phyloP scores from a whole-genome alignment of 2,113 vertebrate species.

The Leptocoma aspasia region DNA sequence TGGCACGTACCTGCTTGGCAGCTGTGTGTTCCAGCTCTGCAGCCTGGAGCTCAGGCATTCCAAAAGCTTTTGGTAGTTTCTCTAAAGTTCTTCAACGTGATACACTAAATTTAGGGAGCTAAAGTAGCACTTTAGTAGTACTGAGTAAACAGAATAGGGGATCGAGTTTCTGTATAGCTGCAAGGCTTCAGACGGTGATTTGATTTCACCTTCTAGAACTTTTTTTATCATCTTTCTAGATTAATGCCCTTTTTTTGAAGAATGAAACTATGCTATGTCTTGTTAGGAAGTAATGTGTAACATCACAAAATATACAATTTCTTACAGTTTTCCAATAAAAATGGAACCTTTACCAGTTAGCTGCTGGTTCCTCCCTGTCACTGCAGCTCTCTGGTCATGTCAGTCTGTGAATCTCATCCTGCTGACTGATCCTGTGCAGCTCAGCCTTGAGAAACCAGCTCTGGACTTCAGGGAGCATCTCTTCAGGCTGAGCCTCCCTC shows the following conservation, averaged over 20 bases:
- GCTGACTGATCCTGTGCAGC: fast-evolving
- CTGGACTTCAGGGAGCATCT: fast-evolving
- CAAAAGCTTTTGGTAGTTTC: not conserved
- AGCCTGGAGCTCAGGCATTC: not conserved
- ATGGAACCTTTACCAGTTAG: not conserved
- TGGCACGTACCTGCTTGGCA: not conserved
- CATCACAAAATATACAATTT: not conserved
- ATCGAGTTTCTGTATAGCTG: not conserved
- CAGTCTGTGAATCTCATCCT: not conserved
- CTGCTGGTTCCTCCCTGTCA: not conserved
- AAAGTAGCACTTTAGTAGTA: not conserved
- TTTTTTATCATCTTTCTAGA: not conserved
- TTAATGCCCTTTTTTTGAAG: not conserved
- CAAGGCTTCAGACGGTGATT: not conserved
- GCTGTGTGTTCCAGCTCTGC: not conserved
- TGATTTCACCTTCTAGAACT: not conserved
- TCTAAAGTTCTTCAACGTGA: not conserved
- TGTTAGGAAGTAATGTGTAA: not conserved
- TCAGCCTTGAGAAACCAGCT: not conserved
- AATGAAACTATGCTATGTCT: not conserved
- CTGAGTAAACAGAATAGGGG: not conserved
- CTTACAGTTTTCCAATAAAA: not conserved
- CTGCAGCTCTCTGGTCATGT: not conserved
- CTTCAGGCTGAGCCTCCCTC: not conserved
- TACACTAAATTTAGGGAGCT: not conserved